Evolutionary conservation across 1,140 invertebrate genomes (phyloP).

Genomic region (Drosophila saltans): DNA sequence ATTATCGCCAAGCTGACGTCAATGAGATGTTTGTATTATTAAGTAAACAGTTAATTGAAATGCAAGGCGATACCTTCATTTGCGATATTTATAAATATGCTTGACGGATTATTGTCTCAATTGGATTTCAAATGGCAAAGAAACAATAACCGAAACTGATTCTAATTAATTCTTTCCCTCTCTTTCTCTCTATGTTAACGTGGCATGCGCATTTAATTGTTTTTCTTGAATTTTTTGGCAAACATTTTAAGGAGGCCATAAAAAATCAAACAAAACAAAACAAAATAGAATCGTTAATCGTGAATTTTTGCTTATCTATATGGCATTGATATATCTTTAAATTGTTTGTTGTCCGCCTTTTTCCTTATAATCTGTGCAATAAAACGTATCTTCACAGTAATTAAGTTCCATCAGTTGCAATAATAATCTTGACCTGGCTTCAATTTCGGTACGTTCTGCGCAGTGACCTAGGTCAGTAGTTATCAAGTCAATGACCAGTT

Average conservation of each 20-base stretch:
- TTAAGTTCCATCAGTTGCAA: conserved; percentile 1
- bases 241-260: conserved; percentile 56
- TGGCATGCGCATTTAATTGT: conserved; percentile 41
- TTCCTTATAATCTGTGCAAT: conserved; percentile 23
- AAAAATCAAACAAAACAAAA: conserved; percentile 7
- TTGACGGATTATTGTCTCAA: conserved; percentile 20
- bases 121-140: conserved; percentile 29
- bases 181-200: conserved; percentile 3
- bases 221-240: conserved; percentile 49
- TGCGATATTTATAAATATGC: conserved; percentile 26
- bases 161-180: background rate
- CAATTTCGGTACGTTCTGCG: conserved; percentile 44
- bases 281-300: conserved; percentile 31
- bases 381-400: conserved; percentile 1
- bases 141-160: conserved; percentile 26
- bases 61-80: conserved; percentile 30
- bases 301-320: conserved; percentile 30
- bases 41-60: conserved; percentile 31
- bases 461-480: conserved; percentile 20
- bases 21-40: conserved; percentile 43
- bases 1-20: conserved; percentile 31
- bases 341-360: background rate
- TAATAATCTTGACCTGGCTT: conserved; percentile 54
- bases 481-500: conserved; percentile 23
- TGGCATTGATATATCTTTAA: too few species aligned